Evolutionary conservation across 2,888 invertebrate species (phyloP), one percentile per base, ranked within the genome.

Genomic region (Sphinx pinastri): DNA sequence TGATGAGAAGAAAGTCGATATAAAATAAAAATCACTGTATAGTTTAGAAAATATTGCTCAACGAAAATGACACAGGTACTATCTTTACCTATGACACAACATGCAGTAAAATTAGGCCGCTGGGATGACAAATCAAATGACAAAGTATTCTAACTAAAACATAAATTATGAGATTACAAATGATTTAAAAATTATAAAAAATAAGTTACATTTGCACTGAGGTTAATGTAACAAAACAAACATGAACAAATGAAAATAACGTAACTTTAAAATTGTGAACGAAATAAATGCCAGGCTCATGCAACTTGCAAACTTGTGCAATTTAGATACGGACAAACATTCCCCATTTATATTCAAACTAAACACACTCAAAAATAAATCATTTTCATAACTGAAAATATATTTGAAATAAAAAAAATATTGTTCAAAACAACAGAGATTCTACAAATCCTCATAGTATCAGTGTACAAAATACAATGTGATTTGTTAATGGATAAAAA

Each of bases 131-230:
- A 68, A 71, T 68, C 68, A 69, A 55, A 71, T 72, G 74, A 74
- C 72, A 74, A 77, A 74, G 79, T 76, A 80, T 73, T 79, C 72
- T 76, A 78, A 63, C 19, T 63, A 76, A 79, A 75, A 79, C 77
- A 79, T 80, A 82, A 80, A 86, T 84, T 83, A 88, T 90, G 91
- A 92, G 90, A 91, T 90, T 91, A 90, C 87, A 85, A 76, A 79
- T 80, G 82, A 80, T 74, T 68, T 63, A 49, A 68, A 68, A 68
- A 52, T 71, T 71, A 72, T 74, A 72, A 69, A 75, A 67, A 73
- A 63, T 54, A 68, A 52, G 59, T 71, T 72, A 76, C 68, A 60
- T 72, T 38, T 67, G 16, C 71, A 68, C 63, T 68, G 57, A 54
- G 67, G 25, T 47, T 19, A 63, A 49, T 63, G 60, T 57, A 68